Evolutionary conservation across 2,113 vertebrate genomes (phyloP), one percentile per base, ranked within the genome.

Genomic region (Corydoras maculifer): DNA sequence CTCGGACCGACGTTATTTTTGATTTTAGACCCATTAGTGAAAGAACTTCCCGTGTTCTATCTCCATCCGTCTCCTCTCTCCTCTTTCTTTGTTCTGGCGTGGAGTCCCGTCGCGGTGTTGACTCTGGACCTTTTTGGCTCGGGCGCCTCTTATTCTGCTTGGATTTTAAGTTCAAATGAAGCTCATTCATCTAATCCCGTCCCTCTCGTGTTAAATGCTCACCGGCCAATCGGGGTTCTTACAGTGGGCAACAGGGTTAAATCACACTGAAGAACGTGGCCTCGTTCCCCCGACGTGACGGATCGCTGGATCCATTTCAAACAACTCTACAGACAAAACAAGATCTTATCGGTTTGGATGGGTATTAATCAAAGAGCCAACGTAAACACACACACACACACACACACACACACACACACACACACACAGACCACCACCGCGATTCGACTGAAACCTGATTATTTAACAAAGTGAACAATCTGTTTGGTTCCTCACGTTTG

Each of bases 331-430:
- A 84, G 74, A 78, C 53, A 53, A 77, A 81, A 83, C 78, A 68
- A 82, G 84, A 85, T 87, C 77, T 86, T 82, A 86, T 87, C 86
- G 82, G 43, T 61, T 73, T 70, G 78, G 65, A 68, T 72, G 66
- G 50, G 59, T 80, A 78, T 72, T 75, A 77, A 79, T 68, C 59
- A 48, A 66, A 15, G 68, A 2, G 82, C 82, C 82, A 86, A 75
- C 60, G 11, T 72, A 83, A 85, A 84, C 82, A 78, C 10, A 75
- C 69, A 77, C 77, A 1, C 10, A 15, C 69, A 80, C 55, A 4
- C 73, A 25, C 12, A 58, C 65, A 79, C 81, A 78, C 66, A 65
- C 67, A 76, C 74, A 78, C 50, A 77, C 77, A 0, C 10, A 15
- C 69, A 80, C 55, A 4, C 73, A 25, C 12, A 58, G 67, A 79